phyloP scores from a whole-genome alignment of 2,113 vertebrate species.

The Echinops telfairi region DNA sequence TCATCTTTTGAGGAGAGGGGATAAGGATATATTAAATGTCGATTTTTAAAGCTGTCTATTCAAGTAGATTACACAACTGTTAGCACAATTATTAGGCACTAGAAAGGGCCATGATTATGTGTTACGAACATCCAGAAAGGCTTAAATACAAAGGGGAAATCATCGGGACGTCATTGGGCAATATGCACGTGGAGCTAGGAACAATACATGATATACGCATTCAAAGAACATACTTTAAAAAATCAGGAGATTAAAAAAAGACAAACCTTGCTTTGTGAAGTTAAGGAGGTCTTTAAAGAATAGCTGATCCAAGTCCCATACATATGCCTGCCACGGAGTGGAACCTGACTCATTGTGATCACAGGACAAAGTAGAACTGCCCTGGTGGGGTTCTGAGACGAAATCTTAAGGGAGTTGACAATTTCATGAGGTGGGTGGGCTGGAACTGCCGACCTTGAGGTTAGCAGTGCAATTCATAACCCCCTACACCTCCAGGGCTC shows the following conservation, averaged over 20 bases:
- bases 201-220: not conserved
- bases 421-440: too few species aligned
- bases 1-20: conserved; percentile 1
- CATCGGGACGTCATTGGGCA: not conserved
- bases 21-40: conserved; percentile 6
- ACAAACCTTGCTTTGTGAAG: conserved; percentile 2
- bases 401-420: too few species aligned
- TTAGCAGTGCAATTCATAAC: too few species aligned
- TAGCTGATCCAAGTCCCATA: too few species aligned
- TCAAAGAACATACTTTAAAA: not conserved
- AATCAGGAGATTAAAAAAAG: not conserved
- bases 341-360: too few species aligned
- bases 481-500: too few species aligned
- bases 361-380: too few species aligned
- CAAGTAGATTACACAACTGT: conserved; percentile 15
- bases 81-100: conserved; percentile 18
- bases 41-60: conserved; percentile 51
- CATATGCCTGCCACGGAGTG: too few species aligned
- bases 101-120: not conserved
- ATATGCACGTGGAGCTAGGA: not conserved
- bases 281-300: not conserved
- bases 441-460: too few species aligned
- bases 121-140: conserved; percentile 5
- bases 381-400: too few species aligned
- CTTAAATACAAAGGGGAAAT: not conserved